Evolutionary conservation across 1,140 invertebrate species (phyloP).

Genomic region (Drosophila sturtevanti): DNA sequence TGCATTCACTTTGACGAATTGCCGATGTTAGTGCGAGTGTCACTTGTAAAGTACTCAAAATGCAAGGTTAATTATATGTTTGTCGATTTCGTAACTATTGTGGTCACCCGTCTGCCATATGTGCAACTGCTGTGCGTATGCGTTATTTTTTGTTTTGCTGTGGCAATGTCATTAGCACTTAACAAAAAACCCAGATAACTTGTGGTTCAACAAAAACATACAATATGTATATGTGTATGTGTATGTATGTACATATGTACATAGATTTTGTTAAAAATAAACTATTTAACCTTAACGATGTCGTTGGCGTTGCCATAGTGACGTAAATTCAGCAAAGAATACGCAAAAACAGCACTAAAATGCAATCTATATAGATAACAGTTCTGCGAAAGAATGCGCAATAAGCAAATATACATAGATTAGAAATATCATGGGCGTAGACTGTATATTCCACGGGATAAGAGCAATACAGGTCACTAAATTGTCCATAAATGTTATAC

Average conservation of each 20-base stretch:
- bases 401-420: constrained; percentile 16
- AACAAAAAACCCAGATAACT: constrained; percentile 53
- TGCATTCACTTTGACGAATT: background rate
- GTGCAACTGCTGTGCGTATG: constrained; percentile 22
- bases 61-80: background rate
- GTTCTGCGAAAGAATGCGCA: constrained; percentile 18
- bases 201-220: constrained; percentile 33
- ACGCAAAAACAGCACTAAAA: constrained; percentile 25
- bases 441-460: background rate
- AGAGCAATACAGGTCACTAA: no score
- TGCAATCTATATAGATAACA: constrained; percentile 35
- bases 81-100: constrained; percentile 21
- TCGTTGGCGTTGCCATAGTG: constrained; percentile 61
- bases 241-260: constrained; percentile 2
- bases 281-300: constrained; percentile 67
- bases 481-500: no score
- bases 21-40: background rate
- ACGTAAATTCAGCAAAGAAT: constrained; percentile 46
- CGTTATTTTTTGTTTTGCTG: constrained; percentile 19
- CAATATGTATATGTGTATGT: constrained; percentile 12
- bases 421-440: background rate
- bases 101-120: constrained; percentile 28
- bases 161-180: constrained; percentile 62
- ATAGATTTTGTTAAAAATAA: constrained; percentile 63
- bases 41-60: background rate